Evolutionary conservation across 2,113 vertebrate species (phyloP).

Genomic region (Dolichallabes microphthalmus): DNA sequence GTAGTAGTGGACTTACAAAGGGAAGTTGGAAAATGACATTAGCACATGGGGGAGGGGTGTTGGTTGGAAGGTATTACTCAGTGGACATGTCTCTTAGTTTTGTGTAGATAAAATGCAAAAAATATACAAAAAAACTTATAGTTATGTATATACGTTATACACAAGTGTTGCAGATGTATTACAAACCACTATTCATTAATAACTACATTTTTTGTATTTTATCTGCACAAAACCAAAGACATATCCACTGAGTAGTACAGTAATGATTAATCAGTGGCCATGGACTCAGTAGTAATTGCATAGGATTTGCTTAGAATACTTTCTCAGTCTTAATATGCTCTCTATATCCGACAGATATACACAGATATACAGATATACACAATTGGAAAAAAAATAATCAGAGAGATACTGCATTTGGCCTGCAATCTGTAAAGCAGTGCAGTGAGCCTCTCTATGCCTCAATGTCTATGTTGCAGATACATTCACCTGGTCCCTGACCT

Average conservation of each 20-base stretch:
- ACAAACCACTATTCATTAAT: too few species aligned
- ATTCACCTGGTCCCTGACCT: constrained; percentile 27
- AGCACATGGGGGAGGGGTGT: too few species aligned
- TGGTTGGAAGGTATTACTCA: neutral
- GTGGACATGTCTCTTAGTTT: neutral
- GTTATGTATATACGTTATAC: too few species aligned
- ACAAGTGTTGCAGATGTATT: too few species aligned
- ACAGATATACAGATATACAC: neutral
- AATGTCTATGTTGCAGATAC: constrained; percentile 5
- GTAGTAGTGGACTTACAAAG: too few species aligned
- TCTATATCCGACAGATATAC: neutral
- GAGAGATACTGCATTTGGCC: neutral
- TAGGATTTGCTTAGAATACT: neutral
- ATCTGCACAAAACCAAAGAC: too few species aligned
- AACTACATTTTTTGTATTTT: too few species aligned
- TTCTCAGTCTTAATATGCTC: neutral
- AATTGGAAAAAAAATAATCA: neutral
- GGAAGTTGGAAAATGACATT: too few species aligned
- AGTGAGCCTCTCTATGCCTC: neutral
- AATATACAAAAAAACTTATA: too few species aligned
- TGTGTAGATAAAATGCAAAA: neutral
- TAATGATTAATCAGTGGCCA: too few species aligned
- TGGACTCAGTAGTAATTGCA: neutral
- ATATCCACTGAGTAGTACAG: too few species aligned
- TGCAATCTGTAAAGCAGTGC: neutral